These are phyloP conservation scores for Dasyprocta punctata DNA, from an alignment of 2,113 vertebrate genomes.

Conservation along the genomic window DNA sequence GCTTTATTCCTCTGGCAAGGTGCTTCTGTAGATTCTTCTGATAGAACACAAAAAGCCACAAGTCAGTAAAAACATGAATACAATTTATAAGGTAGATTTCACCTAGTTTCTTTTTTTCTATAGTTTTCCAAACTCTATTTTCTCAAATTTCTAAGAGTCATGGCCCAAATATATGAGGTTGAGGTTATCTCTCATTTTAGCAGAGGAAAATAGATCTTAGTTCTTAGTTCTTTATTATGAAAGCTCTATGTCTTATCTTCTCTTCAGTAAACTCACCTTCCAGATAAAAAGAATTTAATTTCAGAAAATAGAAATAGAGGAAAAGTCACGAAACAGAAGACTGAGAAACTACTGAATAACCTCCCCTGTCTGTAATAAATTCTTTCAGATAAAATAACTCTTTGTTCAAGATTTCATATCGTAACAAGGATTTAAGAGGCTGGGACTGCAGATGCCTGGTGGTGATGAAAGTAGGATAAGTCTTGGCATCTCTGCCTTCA, in stretches of 20 bases:
- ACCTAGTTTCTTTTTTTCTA: neutral
- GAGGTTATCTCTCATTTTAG: neutral
- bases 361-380: neutral
- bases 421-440: neutral
- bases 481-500: neutral
- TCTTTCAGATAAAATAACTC: slow-evolving; percentile 1
- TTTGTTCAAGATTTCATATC: neutral
- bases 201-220: slow-evolving; percentile 32
- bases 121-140: neutral
- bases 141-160: slow-evolving; percentile 23
- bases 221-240: neutral
- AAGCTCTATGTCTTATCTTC: neutral
- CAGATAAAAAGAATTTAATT: neutral
- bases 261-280: neutral
- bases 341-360: neutral
- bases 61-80: neutral
- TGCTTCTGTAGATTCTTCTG: neutral
- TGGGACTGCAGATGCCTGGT: neutral
- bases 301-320: slow-evolving; percentile 28
- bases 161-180: neutral
- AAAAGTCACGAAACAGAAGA: neutral
- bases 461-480: neutral
- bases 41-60: neutral
- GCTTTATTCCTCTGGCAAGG: neutral
- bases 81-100: neutral